Evolutionary conservation across 2,797 vertebrate species (phyloP).

Genomic region (Heteromormyrus szaboi): DNA sequence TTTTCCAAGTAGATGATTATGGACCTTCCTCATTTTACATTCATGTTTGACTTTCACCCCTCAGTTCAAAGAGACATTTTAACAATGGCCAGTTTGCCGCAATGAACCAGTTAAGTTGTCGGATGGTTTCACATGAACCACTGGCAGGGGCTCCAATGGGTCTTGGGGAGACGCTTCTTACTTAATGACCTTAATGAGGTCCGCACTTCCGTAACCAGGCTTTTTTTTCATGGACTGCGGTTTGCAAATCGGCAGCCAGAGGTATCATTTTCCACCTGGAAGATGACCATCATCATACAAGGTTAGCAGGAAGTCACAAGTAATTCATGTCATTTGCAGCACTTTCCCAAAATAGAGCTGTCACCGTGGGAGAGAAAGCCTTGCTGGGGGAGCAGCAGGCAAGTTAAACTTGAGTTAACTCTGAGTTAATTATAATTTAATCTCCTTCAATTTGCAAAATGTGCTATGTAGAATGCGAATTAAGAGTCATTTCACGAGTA

Average conservation of each 20-base stretch:
- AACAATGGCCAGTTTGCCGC: background rate
- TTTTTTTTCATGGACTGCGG: background rate
- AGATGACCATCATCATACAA: background rate
- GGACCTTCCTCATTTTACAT: background rate
- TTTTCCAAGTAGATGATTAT: background rate
- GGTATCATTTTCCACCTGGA: background rate
- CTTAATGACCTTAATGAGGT: background rate
- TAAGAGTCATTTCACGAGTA: background rate
- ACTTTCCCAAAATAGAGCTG: background rate
- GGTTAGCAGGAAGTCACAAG: background rate
- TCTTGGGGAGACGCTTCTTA: background rate
- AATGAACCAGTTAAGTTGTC: background rate
- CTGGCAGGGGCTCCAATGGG: background rate
- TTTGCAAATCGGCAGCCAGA: background rate
- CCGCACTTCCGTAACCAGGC: background rate
- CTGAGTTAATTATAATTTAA: background rate
- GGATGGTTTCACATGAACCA: background rate
- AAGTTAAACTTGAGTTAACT: background rate
- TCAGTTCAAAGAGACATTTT: background rate
- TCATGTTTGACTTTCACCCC: background rate
- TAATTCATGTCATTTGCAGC: background rate
- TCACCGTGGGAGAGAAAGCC: background rate
- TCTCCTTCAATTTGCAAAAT: background rate
- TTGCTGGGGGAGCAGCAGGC: background rate
- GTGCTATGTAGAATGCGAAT: background rate